Percentiles rank a stretch among this genome's conserved stretches.
These are phyloP conservation scores for Pyrgus malvae DNA, from an alignment of 2,888 invertebrate species.

Conservation along the genomic window DNA sequence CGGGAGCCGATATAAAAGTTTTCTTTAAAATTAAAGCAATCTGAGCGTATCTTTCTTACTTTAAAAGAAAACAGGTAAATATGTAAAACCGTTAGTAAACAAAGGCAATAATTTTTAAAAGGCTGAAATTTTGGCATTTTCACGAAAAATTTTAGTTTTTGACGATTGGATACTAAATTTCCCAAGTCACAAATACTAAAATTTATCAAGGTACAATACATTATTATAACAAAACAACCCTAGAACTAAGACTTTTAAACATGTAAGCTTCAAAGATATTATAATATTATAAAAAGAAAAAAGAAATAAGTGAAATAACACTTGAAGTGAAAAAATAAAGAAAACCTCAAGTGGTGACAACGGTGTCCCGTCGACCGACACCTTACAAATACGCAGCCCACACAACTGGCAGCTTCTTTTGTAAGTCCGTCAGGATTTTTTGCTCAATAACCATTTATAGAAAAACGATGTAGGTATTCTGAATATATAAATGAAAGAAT, in stretches of 20 bases:
- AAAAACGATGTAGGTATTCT: neutral
- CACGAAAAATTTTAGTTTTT: too few relatives aligned
- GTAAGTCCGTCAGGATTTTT: constrained; percentile 9
- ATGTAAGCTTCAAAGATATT: neutral
- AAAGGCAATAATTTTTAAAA: too few relatives aligned
- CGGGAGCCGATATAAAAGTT: too few relatives aligned
- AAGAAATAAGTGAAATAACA: neutral
- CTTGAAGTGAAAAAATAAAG: neutral
- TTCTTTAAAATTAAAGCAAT: too few relatives aligned
- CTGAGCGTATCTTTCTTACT: too few relatives aligned
- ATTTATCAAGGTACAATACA: too few relatives aligned
- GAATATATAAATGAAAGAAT: constrained; percentile 3
- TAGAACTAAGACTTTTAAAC: neutral
- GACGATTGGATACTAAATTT: too few relatives aligned
- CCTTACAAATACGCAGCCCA: constrained; percentile 8
- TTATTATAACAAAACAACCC: neutral
- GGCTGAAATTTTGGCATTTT: too few relatives aligned
- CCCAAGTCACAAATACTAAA: too few relatives aligned
- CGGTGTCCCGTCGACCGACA: neutral
- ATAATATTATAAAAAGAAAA: neutral
- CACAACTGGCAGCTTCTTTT: constrained; percentile 7
- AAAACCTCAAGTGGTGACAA: neutral
- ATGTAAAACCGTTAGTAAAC: too few relatives aligned
- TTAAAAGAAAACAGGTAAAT: too few relatives aligned
- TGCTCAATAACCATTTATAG: constrained; percentile 12